phyloP scores from a whole-genome alignment of 2,113 vertebrate genomes.

The Epinephelus fuscoguttatus region DNA sequence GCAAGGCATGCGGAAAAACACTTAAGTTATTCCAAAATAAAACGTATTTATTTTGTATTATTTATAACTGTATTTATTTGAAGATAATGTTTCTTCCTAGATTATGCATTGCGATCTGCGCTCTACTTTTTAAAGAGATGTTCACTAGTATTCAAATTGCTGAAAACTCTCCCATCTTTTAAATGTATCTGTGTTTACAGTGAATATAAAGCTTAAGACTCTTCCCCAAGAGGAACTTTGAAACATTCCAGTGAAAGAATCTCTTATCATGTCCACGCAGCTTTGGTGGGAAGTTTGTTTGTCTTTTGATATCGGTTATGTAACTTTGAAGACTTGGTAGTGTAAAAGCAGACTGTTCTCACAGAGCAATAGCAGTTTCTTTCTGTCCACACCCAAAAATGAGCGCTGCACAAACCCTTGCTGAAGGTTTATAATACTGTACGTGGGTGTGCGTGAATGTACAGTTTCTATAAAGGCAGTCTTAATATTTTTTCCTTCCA shows the following conservation, averaged over 20 bases:
- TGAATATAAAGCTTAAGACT: slow-evolving; percentile 21
- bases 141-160: slow-evolving; percentile 45
- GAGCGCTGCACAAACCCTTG: background rate
- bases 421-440: slow-evolving; percentile 24
- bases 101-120: slow-evolving; percentile 41
- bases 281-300: slow-evolving; percentile 53
- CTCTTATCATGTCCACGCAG: slow-evolving; percentile 33
- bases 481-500: slow-evolving; percentile 25
- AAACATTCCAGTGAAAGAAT: slow-evolving; percentile 69
- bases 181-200: slow-evolving; percentile 60
- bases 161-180: slow-evolving; percentile 34
- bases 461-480: slow-evolving; percentile 33
- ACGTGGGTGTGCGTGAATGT: slow-evolving; percentile 21
- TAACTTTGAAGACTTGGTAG: slow-evolving; percentile 28
- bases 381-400: slow-evolving; percentile 50
- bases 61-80: slow-evolving; percentile 68
- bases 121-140: slow-evolving; percentile 56
- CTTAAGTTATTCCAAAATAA: slow-evolving; percentile 47
- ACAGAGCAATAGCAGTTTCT: slow-evolving; percentile 57
- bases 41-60: slow-evolving; percentile 72
- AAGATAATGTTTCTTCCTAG: slow-evolving; percentile 47
- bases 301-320: slow-evolving; percentile 65
- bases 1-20: slow-evolving; percentile 36
- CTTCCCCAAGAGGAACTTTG: slow-evolving; percentile 35
- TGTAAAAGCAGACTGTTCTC: slow-evolving; percentile 54